phyloP scores from a whole-genome alignment of 2,888 invertebrate genomes.

The Tupiocoris notatus region DNA sequence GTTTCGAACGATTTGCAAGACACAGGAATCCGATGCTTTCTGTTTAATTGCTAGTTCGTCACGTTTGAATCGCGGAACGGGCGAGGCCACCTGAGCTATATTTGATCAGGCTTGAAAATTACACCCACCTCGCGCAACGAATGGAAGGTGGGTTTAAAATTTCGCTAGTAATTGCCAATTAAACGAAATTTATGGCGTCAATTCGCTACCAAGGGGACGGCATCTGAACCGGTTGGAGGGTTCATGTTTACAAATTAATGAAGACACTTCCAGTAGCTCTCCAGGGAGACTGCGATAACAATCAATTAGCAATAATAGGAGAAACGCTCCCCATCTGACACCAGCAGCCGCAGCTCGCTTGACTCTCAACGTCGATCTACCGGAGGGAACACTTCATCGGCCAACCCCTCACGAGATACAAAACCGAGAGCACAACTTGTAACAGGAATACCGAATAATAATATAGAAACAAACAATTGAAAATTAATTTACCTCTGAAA shows the following conservation, averaged over 20 bases:
- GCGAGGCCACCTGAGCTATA: neutral
- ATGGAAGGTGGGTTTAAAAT: neutral
- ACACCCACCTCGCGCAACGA: neutral
- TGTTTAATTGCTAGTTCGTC: no score
- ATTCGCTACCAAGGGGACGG: neutral
- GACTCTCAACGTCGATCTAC: neutral
- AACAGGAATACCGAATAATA: neutral
- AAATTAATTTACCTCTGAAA: slow-evolving; percentile 30
- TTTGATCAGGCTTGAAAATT: neutral
- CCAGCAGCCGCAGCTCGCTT: neutral
- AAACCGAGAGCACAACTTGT: neutral
- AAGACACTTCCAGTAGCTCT: slow-evolving; percentile 18
- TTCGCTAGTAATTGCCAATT: slow-evolving; percentile 19
- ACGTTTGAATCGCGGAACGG: no score
- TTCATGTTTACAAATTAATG: slow-evolving; percentile 22
- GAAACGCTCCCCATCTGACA: neutral
- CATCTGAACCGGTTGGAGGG: neutral
- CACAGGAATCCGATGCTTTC: no score
- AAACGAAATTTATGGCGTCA: slow-evolving; percentile 7
- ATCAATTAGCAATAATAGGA: slow-evolving; percentile 26
- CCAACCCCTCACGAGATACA: no score
- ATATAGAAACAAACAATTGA: neutral
- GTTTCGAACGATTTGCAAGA: no score
- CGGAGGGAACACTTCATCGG: neutral
- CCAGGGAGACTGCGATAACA: slow-evolving; percentile 11